Base-by-base conservation (phyloP, 37 sponge, comb jelly and placozoan species). In the Bolinopsis microptera region DNA sequence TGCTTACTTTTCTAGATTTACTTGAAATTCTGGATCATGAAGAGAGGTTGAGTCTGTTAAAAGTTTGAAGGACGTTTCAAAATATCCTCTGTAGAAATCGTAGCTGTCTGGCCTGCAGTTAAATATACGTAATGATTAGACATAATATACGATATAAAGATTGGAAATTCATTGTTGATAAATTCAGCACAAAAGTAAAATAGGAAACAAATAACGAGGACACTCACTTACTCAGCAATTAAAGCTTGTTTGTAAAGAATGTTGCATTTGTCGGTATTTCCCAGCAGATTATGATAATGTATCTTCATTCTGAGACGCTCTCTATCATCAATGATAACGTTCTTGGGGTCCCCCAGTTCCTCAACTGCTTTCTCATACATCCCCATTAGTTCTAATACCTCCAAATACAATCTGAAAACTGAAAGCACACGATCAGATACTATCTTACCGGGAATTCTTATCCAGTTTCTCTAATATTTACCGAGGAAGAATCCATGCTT, bases 361-460 rank as follows among this genome's bases (percentile, higher is more conserved):
- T 80, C 38, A 8, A 80, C 9, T 1, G 82, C 82, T 80, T 34
- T 24, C 30, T 35, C 38, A 22, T 35, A 2, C 37, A 34, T 13
- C 30, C 82, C 82, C 82, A 80, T 33, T 30, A 80, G 38, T 34
- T 80, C 82, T 34, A 80, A 80, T 35, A 80, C 82, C 16, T 80
- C 82, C 8, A 80, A 37, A 80, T 80, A 80, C 5, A 80, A 37
- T 37, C 82, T 80, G 82, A 80, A 80, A 36, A 80, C 82, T 80
- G 16, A 26, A 48, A 13, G 61, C 61, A 48, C 5, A 48, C 61
- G 13, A 48, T 48, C 13, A 48, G 61, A 48, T 48, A 48, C n/a
- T 72, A n/a, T n/a, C n/a, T n/a, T n/a, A n/a, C n/a, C n/a, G n/a
- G n/a, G n/a, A n/a, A n/a, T n/a, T n/a, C n/a, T n/a, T n/a, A n/a